Evolutionary conservation across 2,888 invertebrate genomes (phyloP).

Genomic region (Ochropacha duplaris): DNA sequence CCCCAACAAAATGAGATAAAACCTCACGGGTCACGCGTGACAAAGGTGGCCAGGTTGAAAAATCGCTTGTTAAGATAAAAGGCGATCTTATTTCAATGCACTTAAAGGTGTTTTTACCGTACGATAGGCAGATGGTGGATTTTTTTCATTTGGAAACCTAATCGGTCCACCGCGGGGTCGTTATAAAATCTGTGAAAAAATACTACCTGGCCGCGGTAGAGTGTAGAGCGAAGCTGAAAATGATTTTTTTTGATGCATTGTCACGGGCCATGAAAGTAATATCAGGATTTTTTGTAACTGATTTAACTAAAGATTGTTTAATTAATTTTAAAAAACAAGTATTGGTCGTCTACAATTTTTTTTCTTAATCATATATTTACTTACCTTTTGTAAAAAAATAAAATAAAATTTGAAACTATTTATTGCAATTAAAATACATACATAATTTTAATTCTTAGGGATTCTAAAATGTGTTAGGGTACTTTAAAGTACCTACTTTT

Average conservation of each 20-base stretch:
- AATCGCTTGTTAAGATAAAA: constrained; percentile 3
- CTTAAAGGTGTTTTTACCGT: constrained; percentile 2
- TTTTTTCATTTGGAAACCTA: constrained; percentile 3
- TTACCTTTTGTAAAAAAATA: too few species aligned
- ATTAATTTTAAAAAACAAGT: too few species aligned
- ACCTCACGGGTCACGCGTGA: constrained; percentile 29
- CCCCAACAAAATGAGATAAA: constrained; percentile 40
- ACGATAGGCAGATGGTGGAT: background rate
- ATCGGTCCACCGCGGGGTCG: background rate
- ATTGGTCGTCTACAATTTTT: too few species aligned
- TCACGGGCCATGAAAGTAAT: background rate
- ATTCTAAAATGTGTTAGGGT: too few species aligned
- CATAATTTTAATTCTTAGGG: too few species aligned
- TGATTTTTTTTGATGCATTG: background rate
- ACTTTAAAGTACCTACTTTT: too few species aligned
- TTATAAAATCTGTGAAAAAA: background rate
- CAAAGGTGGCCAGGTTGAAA: constrained; percentile 20
- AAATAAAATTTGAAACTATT: too few species aligned
- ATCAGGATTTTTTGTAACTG: background rate
- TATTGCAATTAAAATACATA: too few species aligned
- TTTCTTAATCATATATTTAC: too few species aligned
- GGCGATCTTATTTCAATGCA: constrained; percentile 2
- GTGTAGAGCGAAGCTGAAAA: background rate
- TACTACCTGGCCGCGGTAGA: background rate
- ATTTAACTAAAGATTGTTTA: too few species aligned